Base-by-base conservation (phyloP, 2,888 invertebrate genomes). In the Plagodis pulveraria region DNA sequence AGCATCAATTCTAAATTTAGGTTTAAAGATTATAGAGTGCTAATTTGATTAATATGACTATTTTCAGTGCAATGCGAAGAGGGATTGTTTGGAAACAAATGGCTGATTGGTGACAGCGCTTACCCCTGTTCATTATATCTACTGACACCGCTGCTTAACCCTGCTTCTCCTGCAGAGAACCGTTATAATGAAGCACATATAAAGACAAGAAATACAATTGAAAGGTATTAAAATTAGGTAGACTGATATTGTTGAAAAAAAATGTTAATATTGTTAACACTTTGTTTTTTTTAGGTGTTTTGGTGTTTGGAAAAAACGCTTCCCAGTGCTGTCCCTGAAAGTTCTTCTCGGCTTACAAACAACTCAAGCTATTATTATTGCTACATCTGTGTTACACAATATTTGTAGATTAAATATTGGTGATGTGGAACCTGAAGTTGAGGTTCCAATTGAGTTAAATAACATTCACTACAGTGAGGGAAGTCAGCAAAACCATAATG, bases 41-140 rank as follows among this genome's bases (percentile, higher is more conserved):
- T 45, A 33, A 8, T 45, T 33, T 10, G 9, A 8, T 45, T 32
- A 10, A 22, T 43, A 43, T 45, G 12, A 6, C 0, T 46, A 46
- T 47, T 53, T 53, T 12, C 34, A 53, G 46, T 33, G 32, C 41
- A 47, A 6, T 47, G 53, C 41, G 53, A 53, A 40, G 34, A 40
- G 6, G 53, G 53, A 11, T 2, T 32, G 5, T 53, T 62, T 46
- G 53, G 52, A 0, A 63, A 58, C 6, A 38, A 36, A 6, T 58
- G 56, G 52, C 12, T 63, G 10, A 45, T 58, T 46, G 62, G 56
- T 5, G 56, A 63, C 40, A 58, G 61, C 45, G 61, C 56, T 5
- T 56, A 61, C 42, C 61, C 61, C 51, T 34, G 32, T 11, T 49
- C 9, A 11, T 34, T 52, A 8, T 61, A 61, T 32, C 22, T 61